phyloP scores from a whole-genome alignment of 2,113 vertebrate genomes.

The Etheostoma cragini region DNA sequence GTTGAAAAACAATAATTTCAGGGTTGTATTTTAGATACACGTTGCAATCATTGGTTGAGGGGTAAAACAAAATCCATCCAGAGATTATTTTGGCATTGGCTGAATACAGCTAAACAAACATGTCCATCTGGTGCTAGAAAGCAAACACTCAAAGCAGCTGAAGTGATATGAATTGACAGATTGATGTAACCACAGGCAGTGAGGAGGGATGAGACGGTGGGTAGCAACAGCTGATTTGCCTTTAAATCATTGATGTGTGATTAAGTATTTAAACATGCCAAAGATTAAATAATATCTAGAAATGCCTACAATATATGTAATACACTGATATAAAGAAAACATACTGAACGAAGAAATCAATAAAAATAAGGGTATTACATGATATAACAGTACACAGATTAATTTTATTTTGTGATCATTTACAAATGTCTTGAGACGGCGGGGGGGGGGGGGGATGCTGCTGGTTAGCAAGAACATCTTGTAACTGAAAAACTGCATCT shows the following conservation, averaged over 20 bases:
- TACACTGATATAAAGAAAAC: slow-evolving; percentile 23
- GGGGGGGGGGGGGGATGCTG: neutral
- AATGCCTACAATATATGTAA: neutral
- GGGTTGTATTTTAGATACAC: slow-evolving; percentile 12
- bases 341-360: slow-evolving; percentile 26
- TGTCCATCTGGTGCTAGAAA: slow-evolving; percentile 41
- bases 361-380: slow-evolving; percentile 18
- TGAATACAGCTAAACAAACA: slow-evolving; percentile 38
- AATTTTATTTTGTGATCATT: slow-evolving; percentile 17
- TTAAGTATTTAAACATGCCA: neutral
- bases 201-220: slow-evolving; percentile 1
- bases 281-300: slow-evolving; percentile 6
- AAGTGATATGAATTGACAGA: slow-evolving; percentile 54
- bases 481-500: slow-evolving; percentile 46
- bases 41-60: slow-evolving; percentile 16
- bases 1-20: slow-evolving; percentile 5
- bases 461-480: slow-evolving; percentile 55
- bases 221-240: neutral
- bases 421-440: slow-evolving; percentile 54
- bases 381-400: slow-evolving; percentile 12
- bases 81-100: slow-evolving; percentile 25
- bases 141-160: slow-evolving; percentile 35
- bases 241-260: neutral
- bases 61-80: neutral
- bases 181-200: slow-evolving; percentile 37